These are phyloP conservation scores for Anguilla megastoma DNA, from an alignment of 2,797 vertebrate genomes.

Conservation along the genomic window DNA sequence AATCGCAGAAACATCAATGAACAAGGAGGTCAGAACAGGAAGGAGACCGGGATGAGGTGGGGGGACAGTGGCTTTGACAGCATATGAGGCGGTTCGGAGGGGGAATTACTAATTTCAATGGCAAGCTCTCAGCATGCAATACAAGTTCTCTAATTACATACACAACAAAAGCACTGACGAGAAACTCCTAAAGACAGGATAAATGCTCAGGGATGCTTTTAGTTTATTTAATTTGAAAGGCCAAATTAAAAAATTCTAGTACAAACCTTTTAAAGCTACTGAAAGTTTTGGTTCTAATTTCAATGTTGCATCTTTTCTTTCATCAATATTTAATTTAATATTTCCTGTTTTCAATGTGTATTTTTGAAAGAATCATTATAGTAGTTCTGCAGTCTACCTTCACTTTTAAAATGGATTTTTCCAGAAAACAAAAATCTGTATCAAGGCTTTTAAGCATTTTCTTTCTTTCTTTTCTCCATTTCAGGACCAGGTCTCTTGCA, in stretches of 20 bases:
- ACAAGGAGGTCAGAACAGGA: constrained; percentile 31
- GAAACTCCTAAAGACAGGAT: not conserved
- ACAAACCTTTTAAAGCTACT: not conserved
- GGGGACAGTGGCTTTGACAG: constrained; percentile 22
- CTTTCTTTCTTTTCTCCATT: too few relatives aligned
- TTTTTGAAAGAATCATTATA: not conserved
- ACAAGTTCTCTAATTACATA: not conserved
- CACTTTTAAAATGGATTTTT: not conserved
- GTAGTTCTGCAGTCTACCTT: not conserved
- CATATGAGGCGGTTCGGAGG: constrained; percentile 7
- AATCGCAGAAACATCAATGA: constrained; percentile 32
- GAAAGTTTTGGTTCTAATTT: not conserved
- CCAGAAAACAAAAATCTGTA: not conserved
- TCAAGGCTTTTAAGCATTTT: not conserved
- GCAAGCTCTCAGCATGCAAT: not conserved
- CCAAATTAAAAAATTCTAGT: not conserved
- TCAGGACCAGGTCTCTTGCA: not conserved
- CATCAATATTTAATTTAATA: not conserved
- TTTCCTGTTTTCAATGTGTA: not conserved
- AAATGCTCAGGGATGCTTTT: not conserved
- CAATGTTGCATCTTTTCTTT: not conserved
- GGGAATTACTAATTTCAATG: constrained; percentile 33
- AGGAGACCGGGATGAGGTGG: constrained; percentile 18
- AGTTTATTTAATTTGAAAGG: constrained; percentile 11
- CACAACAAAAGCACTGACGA: not conserved